Percentiles rank a stretch among this genome's conserved stretches.
Evolutionary conservation across 2,888 invertebrate species (phyloP).

Genomic region (Atherix ibis): DNA sequence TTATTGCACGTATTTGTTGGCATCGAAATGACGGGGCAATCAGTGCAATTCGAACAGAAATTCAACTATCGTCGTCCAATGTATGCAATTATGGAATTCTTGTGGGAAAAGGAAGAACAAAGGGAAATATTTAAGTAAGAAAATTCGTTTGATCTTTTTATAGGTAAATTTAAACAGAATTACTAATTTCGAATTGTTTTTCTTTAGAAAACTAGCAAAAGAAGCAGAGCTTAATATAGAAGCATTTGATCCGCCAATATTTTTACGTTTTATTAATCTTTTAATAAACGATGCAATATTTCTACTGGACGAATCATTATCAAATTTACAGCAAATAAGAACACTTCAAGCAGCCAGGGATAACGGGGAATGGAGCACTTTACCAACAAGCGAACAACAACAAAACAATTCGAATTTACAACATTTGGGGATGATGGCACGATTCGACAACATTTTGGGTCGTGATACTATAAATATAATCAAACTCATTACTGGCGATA

Average conservation of each 20-base stretch:
- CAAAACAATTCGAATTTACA: slow-evolving; percentile 57
- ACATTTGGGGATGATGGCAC: slow-evolving; percentile 67
- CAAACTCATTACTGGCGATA: slow-evolving; percentile 59
- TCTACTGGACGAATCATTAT: slow-evolving; percentile 78
- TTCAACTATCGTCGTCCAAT: slow-evolving; percentile 92
- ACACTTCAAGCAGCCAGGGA: slow-evolving; percentile 64
- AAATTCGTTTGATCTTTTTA: not conserved
- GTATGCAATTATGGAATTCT: slow-evolving; percentile 83
- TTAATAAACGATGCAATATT: slow-evolving; percentile 96
- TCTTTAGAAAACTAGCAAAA: slow-evolving; percentile 48
- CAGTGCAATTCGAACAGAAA: slow-evolving; percentile 91
- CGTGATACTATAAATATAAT: slow-evolving; percentile 74
- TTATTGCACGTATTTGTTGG: slow-evolving; percentile 88
- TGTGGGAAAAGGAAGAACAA: slow-evolving; percentile 68
- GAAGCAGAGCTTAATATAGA: slow-evolving; percentile 81
- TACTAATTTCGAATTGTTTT: too few relatives aligned
- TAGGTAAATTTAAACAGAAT: not conserved
- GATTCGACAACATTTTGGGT: slow-evolving; percentile 85
- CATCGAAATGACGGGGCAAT: slow-evolving; percentile 94
- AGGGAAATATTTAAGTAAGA: slow-evolving; percentile 55
- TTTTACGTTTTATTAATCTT: slow-evolving; percentile 87
- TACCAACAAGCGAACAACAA: slow-evolving; percentile 54
- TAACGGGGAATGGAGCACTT: slow-evolving; percentile 52
- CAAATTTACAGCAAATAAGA: slow-evolving; percentile 76
- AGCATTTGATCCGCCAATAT: slow-evolving; percentile 76